phyloP scores from a whole-genome alignment of 1,140 invertebrate genomes.

The Limonius californicus region DNA sequence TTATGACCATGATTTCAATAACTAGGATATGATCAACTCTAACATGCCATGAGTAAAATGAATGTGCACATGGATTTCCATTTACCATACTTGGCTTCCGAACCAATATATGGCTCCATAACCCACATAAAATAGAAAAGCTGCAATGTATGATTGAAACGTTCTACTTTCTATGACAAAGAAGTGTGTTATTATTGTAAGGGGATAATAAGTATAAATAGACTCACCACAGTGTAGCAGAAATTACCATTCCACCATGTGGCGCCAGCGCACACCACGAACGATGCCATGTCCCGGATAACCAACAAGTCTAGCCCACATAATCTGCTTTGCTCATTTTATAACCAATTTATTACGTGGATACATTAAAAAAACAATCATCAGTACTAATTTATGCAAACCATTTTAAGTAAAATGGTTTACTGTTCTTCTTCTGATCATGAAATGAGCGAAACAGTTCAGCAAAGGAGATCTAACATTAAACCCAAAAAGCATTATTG shows the following conservation, averaged over 20 bases:
- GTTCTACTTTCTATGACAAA: constrained; percentile 15
- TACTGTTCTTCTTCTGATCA: background rate
- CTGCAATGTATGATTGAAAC: constrained; percentile 14
- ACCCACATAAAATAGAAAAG: constrained; percentile 20
- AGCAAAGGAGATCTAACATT: constrained; percentile 40
- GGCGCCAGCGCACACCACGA: constrained; percentile 41
- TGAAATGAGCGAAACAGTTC: constrained; percentile 15
- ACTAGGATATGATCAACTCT: constrained; percentile 7
- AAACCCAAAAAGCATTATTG: constrained; percentile 49
- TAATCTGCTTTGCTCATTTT: constrained; percentile 21
- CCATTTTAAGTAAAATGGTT: no score
- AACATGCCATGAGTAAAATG: constrained; percentile 20
- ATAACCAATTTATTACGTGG: constrained; percentile 14
- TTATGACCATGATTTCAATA: background rate
- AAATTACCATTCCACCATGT: constrained; percentile 40
- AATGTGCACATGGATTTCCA: constrained; percentile 11
- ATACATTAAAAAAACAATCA: background rate
- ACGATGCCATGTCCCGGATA: constrained; percentile 41
- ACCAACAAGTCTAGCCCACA: constrained; percentile 45
- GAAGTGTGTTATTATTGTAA: constrained; percentile 23
- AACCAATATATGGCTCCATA: constrained; percentile 16
- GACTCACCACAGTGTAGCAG: constrained; percentile 47
- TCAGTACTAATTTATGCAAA: background rate
- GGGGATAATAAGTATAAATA: constrained; percentile 41
- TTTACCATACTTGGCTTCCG: constrained; percentile 9